Evolutionary conservation across 1,140 invertebrate species (phyloP).

Genomic region (Leptonema lineaticorne): DNA sequence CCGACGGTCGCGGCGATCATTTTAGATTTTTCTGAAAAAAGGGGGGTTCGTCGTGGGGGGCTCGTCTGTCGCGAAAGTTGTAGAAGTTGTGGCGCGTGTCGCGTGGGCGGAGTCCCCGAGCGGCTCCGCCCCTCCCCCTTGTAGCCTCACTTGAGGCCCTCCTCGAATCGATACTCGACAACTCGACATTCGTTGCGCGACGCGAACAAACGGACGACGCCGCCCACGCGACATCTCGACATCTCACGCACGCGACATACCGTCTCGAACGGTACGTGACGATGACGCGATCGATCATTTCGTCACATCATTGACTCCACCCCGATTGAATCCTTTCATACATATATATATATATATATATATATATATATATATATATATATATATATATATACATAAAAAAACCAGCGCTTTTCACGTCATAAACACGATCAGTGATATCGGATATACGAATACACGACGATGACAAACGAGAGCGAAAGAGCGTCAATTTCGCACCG

Average conservation of each 20-base stretch:
- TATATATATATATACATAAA: no score
- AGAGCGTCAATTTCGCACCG: no score
- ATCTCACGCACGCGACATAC: background rate
- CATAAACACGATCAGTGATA: no score
- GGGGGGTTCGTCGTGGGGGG: background rate
- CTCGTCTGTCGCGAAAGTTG: background rate
- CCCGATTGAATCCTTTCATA: no score
- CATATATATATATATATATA: no score
- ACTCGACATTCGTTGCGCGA: conserved; percentile 16
- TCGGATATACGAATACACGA: no score
- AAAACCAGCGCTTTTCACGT: no score
- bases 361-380: no score
- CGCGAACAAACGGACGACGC: background rate
- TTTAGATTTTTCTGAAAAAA: no score
- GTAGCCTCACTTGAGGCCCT: background rate
- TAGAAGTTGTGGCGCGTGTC: conserved; percentile 22
- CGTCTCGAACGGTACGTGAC: background rate
- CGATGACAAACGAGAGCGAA: no score
- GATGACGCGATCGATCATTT: background rate
- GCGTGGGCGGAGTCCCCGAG: background rate
- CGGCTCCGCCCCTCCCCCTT: conserved; percentile 2
- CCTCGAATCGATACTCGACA: conserved; percentile 19
- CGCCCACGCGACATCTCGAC: conserved; percentile 10
- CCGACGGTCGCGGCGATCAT: no score
- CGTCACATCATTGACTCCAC: no score